Evolutionary conservation across 2,888 invertebrate genomes (phyloP), one percentile per base, ranked within the genome.

Genomic region (Ariolimax columbianus): DNA sequence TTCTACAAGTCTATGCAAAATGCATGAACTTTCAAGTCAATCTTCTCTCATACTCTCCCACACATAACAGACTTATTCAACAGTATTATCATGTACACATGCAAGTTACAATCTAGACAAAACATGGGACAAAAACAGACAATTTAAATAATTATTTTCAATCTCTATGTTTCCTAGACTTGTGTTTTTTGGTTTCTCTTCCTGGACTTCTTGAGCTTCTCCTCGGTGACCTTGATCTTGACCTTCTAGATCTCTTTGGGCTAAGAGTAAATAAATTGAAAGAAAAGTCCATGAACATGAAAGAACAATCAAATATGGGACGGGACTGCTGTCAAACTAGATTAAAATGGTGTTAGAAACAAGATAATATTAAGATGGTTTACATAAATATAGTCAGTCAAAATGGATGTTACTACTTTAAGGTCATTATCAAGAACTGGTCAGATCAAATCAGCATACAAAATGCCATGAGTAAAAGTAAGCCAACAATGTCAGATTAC

Each of bases 151-250:
- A 38, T n/a, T n/a, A 55, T 40, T 51, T 72, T 88, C 86, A 88
- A 66, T 88, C 88, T 59, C 88, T 40, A 72, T 88, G 87, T 75
- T 88, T 90, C 85, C 87, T 89, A 81, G 91, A 92, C 87, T 91
- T 92, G 88, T 90, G 90, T 86, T 92, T 92, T 79, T 91, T 90
- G 72, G 89, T 87, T 79, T 90, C 90, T 51, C 91, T 86, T n/a
- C 85, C 84, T 43, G 91, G 91, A 86, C 91, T 91, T 73, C 90
- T 86, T 17, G 92, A 91, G 72, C 83, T 72, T 83, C 89, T 85
- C 55, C 90, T 88, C 55, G 88, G 87, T 66, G 89, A 88, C 68
- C 87, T 83, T 33, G 90, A 91, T 43, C 89, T 86, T 66, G 89
- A 89, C 82, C 89, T 85, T 59, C 87, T 87, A 77, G 90, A 89